These are phyloP conservation scores for Sciurus carolinensis DNA, from an alignment of 2,797 vertebrate species.

Conservation along the genomic window DNA sequence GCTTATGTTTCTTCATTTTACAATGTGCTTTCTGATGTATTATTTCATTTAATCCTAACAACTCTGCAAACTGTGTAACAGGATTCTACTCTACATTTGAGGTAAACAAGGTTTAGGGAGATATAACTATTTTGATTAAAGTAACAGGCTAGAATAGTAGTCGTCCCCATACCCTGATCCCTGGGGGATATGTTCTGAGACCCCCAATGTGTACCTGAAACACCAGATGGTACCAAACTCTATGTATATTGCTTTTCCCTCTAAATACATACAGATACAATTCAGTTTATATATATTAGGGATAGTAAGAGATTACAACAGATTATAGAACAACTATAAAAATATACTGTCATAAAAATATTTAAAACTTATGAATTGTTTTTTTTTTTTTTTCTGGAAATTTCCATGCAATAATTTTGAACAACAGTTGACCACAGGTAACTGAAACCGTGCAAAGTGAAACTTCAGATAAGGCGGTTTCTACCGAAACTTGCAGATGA, in stretches of 20 bases:
- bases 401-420: neutral
- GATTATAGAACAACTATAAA: neutral
- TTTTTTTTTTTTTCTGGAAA: neutral
- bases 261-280: neutral
- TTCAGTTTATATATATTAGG: neutral
- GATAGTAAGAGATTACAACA: neutral
- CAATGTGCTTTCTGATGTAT: neutral
- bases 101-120: neutral
- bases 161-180: neutral
- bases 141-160: neutral
- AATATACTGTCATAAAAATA: neutral
- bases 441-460: neutral
- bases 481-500: accelerated
- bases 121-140: neutral
- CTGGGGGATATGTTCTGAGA: neutral
- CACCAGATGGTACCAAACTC: too few relatives aligned
- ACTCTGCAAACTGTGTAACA: neutral
- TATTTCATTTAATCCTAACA: neutral
- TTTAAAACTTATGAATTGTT: neutral
- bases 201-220: neutral
- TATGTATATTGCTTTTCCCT: neutral
- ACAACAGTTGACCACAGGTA: neutral
- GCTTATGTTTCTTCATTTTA: neutral
- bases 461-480: neutral
- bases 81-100: neutral